Base-by-base conservation (phyloP, 2,888 invertebrate species). In the Philonicus albiceps region DNA sequence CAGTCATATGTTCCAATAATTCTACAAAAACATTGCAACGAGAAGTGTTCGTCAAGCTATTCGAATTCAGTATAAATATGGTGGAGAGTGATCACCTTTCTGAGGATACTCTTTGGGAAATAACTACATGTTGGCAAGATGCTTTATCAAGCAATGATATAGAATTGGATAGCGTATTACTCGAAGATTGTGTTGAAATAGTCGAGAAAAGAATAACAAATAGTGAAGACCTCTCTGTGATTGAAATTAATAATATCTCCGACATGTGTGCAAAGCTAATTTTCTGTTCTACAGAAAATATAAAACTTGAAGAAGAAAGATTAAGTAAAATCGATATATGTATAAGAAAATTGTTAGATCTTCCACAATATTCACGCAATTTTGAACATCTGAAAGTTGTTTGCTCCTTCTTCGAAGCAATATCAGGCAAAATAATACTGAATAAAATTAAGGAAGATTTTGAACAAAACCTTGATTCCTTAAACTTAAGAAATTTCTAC, bases 91-190 rank as follows among this genome's bases (percentile, higher is more conserved):
- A 91, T 78, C 89, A 90, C 87, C 88, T 92, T 19, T 91, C 91
- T 0, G 91, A 91, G 86, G 94, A 94, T 88, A 94, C 94, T 13
- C 91, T 94, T 89, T 92, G 93, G 92, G 94, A 94, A 91, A 91
- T 93, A 55, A 93, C 93, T 27, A 93, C 93, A 19, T 93, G 94
- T 64, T 94, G 94, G 94, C 94, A 93, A 89, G 94, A 94, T 90
- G 93, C 93, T 7, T 88, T 94, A 4, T 91, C 92, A 1, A 91
- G 91, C 88, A 89, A 90, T 81, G 91, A 92, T 84, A 90, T 92
- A 27, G 87, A 88, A 43, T 89, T 91, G 30, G 89, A 91, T 84
- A 88, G 89, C 0, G 80, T 83, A 1, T 83, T 92, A 16, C 75
- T 92, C 7, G 27, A 88, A 1, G 88, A 88, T 30, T 92, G 92